Percentiles rank a stretch among this genome's conserved stretches.
phyloP scores from a whole-genome alignment of 2,888 invertebrate genomes.

The Branchellion lobata region DNA sequence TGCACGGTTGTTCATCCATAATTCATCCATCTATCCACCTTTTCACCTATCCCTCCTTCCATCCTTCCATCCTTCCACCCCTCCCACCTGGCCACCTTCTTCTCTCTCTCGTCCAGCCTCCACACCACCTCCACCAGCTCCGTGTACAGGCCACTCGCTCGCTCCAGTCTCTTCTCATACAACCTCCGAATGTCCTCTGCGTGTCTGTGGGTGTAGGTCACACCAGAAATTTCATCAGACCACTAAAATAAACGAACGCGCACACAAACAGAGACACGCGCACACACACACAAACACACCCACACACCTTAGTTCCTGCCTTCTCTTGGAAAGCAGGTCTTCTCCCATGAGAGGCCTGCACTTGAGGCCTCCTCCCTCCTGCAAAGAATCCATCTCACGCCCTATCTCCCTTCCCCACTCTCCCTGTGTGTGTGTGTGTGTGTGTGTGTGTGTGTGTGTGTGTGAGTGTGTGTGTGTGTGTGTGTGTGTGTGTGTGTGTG shows the following conservation, averaged over 20 bases:
- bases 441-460: too few relatives aligned
- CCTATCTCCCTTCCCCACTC: constrained; percentile 83
- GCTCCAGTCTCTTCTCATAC: constrained; percentile 83
- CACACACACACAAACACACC: too few relatives aligned
- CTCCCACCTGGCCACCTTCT: constrained; percentile 70
- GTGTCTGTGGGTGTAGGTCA: constrained; percentile 65
- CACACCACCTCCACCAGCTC: constrained; percentile 80
- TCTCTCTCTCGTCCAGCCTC: constrained; percentile 82
- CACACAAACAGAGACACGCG: too few relatives aligned
- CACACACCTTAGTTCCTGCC: constrained; percentile 73
- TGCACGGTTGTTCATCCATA: too few relatives aligned
- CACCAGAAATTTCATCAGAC: not conserved
- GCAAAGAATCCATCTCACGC: constrained; percentile 72
- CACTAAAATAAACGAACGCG: not conserved
- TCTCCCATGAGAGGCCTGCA: constrained; percentile 71
- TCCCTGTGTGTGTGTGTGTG: constrained; percentile 56
- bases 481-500: too few relatives aligned
- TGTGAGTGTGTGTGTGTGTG: too few relatives aligned
- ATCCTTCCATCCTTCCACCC: too few relatives aligned
- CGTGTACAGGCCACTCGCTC: constrained; percentile 84
- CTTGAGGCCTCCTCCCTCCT: constrained; percentile 70
- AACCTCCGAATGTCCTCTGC: constrained; percentile 81
- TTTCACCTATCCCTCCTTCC: not conserved
- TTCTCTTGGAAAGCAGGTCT: constrained; percentile 73
- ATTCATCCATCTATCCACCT: not conserved